Percentiles rank a stretch among this genome's conserved stretches.
These are phyloP conservation scores for Engraulis encrasicolus DNA, from an alignment of 2,113 vertebrate genomes.

Conservation along the genomic window DNA sequence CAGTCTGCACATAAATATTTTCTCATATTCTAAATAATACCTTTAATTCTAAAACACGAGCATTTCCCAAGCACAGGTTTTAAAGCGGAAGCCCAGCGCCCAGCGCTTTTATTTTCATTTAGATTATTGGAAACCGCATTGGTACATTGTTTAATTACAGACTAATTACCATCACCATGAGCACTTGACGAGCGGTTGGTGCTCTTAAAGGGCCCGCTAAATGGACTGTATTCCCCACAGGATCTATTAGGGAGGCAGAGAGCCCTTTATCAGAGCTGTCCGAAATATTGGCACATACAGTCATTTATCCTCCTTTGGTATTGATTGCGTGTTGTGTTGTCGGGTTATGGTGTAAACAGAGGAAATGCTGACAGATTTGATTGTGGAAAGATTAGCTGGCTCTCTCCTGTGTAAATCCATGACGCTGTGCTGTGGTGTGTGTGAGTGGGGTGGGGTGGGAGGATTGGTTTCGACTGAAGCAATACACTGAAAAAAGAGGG, in stretches of 20 bases:
- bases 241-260: slow-evolving; percentile 62
- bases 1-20: not conserved
- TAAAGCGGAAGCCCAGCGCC: not conserved
- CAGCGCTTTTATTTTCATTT: not conserved
- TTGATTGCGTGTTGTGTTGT: slow-evolving; percentile 73
- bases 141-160: slow-evolving; percentile 65
- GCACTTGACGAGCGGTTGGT: slow-evolving; percentile 54
- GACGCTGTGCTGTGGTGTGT: too few relatives aligned
- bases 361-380: slow-evolving; percentile 71
- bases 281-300: slow-evolving; percentile 71
- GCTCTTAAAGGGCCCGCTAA: slow-evolving; percentile 64
- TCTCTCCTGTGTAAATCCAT: slow-evolving; percentile 42
- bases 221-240: slow-evolving; percentile 54
- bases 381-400: slow-evolving; percentile 29
- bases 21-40: not conserved
- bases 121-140: slow-evolving; percentile 16
- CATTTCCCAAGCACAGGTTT: not conserved
- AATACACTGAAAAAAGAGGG: too few relatives aligned
- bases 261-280: slow-evolving; percentile 71
- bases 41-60: not conserved
- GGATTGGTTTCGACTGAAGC: too few relatives aligned
- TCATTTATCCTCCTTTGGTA: slow-evolving; percentile 72
- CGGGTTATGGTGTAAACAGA: slow-evolving; percentile 63
- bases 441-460: too few relatives aligned
- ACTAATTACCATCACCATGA: slow-evolving; percentile 64